Percentiles rank a stretch among this genome's conserved stretches.
These are phyloP conservation scores for Luperina nickerlii DNA, from an alignment of 2,888 invertebrate species.

Conservation along the genomic window DNA sequence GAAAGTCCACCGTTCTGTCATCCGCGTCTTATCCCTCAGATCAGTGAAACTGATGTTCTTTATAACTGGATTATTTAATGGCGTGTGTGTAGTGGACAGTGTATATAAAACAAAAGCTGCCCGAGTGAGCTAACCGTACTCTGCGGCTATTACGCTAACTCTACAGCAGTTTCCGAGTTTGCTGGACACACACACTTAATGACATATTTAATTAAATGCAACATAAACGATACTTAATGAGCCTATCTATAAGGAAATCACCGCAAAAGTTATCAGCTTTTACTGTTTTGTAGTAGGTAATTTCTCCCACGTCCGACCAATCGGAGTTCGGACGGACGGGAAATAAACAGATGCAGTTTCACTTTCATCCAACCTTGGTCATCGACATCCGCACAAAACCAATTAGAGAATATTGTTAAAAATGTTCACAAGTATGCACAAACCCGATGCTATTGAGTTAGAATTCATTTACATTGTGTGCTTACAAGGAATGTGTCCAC, in stretches of 20 bases:
- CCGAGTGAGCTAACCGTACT: conserved; percentile 22
- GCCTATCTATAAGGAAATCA: conserved; percentile 57
- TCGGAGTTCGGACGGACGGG: conserved; percentile 72
- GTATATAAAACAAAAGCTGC: conserved; percentile 26
- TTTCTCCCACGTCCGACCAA: conserved; percentile 77
- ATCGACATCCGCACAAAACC: conserved; percentile 75
- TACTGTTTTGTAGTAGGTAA: conserved; percentile 51
- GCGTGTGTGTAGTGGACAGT: background rate
- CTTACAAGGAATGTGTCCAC: conserved; percentile 70
- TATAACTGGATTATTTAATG: conserved; percentile 22
- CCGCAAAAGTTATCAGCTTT: conserved; percentile 59
- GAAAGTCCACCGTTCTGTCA: conserved; percentile 3
- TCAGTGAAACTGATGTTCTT: conserved; percentile 1
- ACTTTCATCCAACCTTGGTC: conserved; percentile 84
- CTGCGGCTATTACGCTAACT: conserved; percentile 16
- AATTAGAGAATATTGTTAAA: conserved; percentile 71
- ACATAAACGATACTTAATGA: conserved; percentile 34
- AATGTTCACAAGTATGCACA: conserved; percentile 58
- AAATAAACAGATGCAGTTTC: conserved; percentile 79
- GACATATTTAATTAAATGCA: conserved; percentile 46
- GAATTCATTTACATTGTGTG: conserved; percentile 63
- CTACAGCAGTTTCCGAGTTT: conserved; percentile 35
- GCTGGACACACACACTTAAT: conserved; percentile 26
- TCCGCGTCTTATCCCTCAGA: background rate
- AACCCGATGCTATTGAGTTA: conserved; percentile 37